Base-by-base conservation (phyloP, 2,888 invertebrate genomes). In the Gibbula magus region DNA sequence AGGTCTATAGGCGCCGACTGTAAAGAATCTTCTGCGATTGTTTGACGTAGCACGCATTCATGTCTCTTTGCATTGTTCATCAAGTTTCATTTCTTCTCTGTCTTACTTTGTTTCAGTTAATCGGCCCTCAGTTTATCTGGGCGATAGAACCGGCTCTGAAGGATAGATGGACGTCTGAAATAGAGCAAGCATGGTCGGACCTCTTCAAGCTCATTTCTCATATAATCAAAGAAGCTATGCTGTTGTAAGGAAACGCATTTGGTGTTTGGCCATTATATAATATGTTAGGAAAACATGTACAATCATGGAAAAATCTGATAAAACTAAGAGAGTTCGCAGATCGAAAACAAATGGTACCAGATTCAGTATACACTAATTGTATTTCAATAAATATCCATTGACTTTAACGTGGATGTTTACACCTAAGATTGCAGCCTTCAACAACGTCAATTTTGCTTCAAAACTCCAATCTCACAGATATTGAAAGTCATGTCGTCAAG, bases 61-160 rank as follows among this genome's bases (percentile, higher is more conserved):
- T 52, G 10, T 16, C 32, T 29, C 22, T 51, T 29, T 5, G 5
- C 29, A 25, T 76, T 4, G 4, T 4, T 7, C 25, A 13, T 52
- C n/a, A 22, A n/a, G 51, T 51, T 13, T 52, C 22, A 10, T 52
- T 20, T 52, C 32, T 16, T 22, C 5, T 0, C 2, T 8, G 4
- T 51, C 4, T 10, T 56, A 18, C 2, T 61, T 51, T 29, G 51
- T 66, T 45, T 35, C 92, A 94, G 94, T 90, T 94, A 84, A 93
- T 94, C 74, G 94, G 94, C n/a, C 94, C 94, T 0, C 94, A 94
- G 88, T 94, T 94, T 88, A 92, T 94, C 73, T 93, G 92, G 87
- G 94, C 94, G 25, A 94, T 94, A 81, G 92, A 93, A 81, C 94
- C 94, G 0, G 93, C 93, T 1, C 86, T 94, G 78, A 93, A 92